phyloP scores from a whole-genome alignment of 2,888 invertebrate genomes.

The Drosophila vallismaia region DNA sequence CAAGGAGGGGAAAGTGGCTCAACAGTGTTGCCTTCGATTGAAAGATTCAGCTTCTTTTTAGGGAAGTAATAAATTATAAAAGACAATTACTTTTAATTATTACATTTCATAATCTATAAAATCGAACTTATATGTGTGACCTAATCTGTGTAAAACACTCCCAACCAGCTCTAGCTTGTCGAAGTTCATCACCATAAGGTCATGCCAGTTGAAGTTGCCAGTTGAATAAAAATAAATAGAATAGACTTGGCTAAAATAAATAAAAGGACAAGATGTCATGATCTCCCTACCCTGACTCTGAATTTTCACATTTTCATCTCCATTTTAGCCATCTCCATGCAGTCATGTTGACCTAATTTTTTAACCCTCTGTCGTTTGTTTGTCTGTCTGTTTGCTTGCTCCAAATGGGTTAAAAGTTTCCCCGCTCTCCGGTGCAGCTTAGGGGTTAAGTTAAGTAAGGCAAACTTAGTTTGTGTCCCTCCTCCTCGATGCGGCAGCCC shows the following conservation, averaged over 20 bases:
- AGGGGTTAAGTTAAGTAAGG: slow-evolving; percentile 56
- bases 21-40: slow-evolving; percentile 2
- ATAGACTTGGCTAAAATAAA: slow-evolving; percentile 19
- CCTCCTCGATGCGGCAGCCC: not conserved
- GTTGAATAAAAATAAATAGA: slow-evolving; percentile 15
- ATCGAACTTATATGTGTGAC: not conserved
- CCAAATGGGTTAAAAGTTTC: slow-evolving; percentile 72
- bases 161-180: not conserved
- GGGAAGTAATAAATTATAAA: not conserved
- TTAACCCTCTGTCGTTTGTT: slow-evolving; percentile 37
- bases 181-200: slow-evolving; percentile 36
- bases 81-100: not conserved
- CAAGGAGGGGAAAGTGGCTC: not conserved
- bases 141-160: not conserved
- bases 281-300: not conserved
- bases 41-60: not conserved
- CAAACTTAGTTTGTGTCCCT: slow-evolving; percentile 47
- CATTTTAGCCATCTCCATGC: slow-evolving; percentile 29
- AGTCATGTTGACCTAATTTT: slow-evolving; percentile 66
- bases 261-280: slow-evolving; percentile 28
- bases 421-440: slow-evolving; percentile 31
- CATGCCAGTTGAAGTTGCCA: slow-evolving; percentile 27
- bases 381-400: slow-evolving; percentile 59
- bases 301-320: not conserved
- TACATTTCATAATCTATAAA: too few relatives aligned